phyloP scores from a whole-genome alignment of 35 echinoderm and acorn worm species.

The Anneissia japonica region DNA sequence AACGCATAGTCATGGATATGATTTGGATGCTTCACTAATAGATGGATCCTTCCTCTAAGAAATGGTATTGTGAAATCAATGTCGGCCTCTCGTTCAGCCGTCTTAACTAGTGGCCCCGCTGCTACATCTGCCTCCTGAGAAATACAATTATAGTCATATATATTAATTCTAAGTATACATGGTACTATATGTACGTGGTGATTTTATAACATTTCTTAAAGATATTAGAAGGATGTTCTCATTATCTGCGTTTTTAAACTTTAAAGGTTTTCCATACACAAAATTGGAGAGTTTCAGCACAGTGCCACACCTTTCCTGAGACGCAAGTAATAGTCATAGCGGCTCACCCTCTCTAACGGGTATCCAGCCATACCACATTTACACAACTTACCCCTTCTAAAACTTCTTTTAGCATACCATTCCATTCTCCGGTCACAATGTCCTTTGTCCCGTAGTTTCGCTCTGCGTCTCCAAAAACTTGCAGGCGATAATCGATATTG shows the following conservation, averaged over 20 bases:
- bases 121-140: slow-evolving; percentile 91
- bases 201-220: too few relatives aligned
- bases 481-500: not conserved
- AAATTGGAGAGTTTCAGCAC: too few relatives aligned
- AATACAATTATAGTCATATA: too few relatives aligned
- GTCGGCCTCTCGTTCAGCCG: slow-evolving; percentile 57
- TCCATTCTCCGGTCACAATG: not conserved
- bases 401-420: not conserved
- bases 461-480: not conserved
- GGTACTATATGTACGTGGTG: not conserved
- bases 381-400: not conserved
- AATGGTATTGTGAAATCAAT: slow-evolving; percentile 89
- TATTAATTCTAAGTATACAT: not conserved
- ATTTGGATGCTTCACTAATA: slow-evolving; percentile 83
- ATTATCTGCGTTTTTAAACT: too few relatives aligned
- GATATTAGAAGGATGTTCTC: too few relatives aligned
- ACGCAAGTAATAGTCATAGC: too few relatives aligned
- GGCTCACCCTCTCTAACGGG: too few relatives aligned
- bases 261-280: too few relatives aligned
- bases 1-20: slow-evolving; percentile 71
- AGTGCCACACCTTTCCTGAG: too few relatives aligned
- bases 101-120: slow-evolving; percentile 78
- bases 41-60: slow-evolving; percentile 71
- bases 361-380: too few relatives aligned
- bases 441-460: not conserved